phyloP scores from a whole-genome alignment of 2,888 invertebrate species.

The Spilarctia lutea region DNA sequence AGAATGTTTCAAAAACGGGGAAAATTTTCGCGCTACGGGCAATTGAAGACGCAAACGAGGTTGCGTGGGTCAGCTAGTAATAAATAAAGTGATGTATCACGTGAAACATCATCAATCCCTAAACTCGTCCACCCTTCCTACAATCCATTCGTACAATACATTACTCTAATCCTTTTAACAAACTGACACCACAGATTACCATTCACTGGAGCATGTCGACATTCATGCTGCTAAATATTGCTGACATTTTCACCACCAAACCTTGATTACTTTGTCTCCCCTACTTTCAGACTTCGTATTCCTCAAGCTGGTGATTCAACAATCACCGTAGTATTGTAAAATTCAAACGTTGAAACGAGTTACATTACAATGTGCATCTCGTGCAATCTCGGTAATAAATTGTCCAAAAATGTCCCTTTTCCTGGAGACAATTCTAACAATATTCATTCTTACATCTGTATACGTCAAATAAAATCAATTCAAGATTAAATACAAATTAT shows the following conservation, averaged over 20 bases:
- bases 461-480: no score
- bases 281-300: neutral
- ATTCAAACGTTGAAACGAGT: neutral
- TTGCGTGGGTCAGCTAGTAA: no score
- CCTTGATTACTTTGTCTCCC: neutral
- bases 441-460: no score
- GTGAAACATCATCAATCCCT: neutral
- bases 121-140: neutral
- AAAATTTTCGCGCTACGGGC: no score
- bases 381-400: no score
- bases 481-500: no score
- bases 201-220: neutral
- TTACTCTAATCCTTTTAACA: neutral
- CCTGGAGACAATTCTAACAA: no score
- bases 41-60: no score
- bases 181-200: neutral
- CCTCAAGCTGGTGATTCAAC: neutral
- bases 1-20: no score
- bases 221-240: neutral
- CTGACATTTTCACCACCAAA: neutral
- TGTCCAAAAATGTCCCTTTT: no score
- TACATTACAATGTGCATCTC: no score
- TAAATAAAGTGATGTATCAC: neutral
- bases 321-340: neutral
- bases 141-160: neutral